Base-by-base conservation (phyloP, 1,140 invertebrate genomes). In the Drosophila lacertosa region DNA sequence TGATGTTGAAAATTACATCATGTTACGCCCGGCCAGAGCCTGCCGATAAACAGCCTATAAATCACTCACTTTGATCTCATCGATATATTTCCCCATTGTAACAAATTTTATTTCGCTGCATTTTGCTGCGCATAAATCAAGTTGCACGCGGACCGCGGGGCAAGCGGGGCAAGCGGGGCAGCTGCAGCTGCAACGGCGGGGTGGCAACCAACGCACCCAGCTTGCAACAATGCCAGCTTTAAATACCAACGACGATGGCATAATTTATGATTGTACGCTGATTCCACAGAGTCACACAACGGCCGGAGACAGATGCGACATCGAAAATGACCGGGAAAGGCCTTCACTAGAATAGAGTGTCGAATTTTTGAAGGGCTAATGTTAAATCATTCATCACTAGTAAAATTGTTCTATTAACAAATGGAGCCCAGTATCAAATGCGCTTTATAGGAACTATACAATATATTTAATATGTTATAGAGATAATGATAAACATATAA, bases 1-100 rank as follows among this genome's bases (percentile, higher is more conserved):
- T 66, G 45, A 50, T 44, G 54, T 35, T 60, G 54, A 73, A 76
- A 72, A 84, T 77, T 80, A 77, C 77, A 74, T 68, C 60, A 57
- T 67, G 58, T 65, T 67, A 54, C 40, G 51, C 3, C 24, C 11
- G 35, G 44, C 22, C 35, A 42, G 44, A 54, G 48, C 59, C 58
- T 48, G 48, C 59, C 58, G 65, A 81, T 86, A 88, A 86, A 88
- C 66, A 66, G 69, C 69, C 73, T 62, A 86, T 86, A 86, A 86
- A 86, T 84, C 77, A 84, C 54, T 57, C 68, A 70, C 32, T 81
- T 81, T 79, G 81, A 84, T 84, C 82, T 77, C 77, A 71, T 86
- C 81, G 75, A 84, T 82, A 84, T 82, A 86, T 86, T 74, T 73
- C 53, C 48, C 53, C 67, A 74, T 76, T 54, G 74, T 66, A 70